phyloP scores from a whole-genome alignment of 2,797 vertebrate species.

The Psittacula echo region DNA sequence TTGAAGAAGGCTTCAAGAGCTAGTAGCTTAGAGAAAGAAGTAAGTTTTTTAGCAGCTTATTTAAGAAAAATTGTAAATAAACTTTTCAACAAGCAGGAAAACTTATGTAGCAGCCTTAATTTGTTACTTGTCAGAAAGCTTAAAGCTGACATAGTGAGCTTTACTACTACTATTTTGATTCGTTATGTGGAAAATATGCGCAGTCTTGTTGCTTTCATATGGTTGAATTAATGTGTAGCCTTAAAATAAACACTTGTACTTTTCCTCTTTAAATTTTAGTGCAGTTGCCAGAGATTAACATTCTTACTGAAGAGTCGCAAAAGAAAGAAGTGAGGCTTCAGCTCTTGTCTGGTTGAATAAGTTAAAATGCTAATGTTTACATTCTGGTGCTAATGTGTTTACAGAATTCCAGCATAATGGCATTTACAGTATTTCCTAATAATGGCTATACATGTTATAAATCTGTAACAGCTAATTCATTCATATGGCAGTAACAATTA shows the following conservation, averaged over 20 bases:
- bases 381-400: not conserved
- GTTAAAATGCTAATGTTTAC: not conserved
- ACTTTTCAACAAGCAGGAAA: not conserved
- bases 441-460: not conserved
- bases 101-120: not conserved
- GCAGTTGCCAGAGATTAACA: not conserved
- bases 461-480: not conserved
- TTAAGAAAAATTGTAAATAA: not conserved
- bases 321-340: not conserved
- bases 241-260: not conserved
- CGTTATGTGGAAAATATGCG: not conserved
- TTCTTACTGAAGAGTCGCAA: not conserved
- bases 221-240: not conserved
- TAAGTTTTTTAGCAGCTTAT: slow-evolving; percentile 63
- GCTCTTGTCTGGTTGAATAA: not conserved
- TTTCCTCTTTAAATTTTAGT: not conserved
- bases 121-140: not conserved
- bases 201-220: not conserved
- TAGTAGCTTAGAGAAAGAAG: slow-evolving; percentile 84
- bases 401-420: not conserved
- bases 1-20: slow-evolving; percentile 85
- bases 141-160: not conserved
- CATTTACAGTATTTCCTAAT: not conserved
- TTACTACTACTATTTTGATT: not conserved
- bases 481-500: not conserved